These are phyloP conservation scores for Mirza zaza DNA, from an alignment of 2,113 vertebrate genomes.

Conservation along the genomic window DNA sequence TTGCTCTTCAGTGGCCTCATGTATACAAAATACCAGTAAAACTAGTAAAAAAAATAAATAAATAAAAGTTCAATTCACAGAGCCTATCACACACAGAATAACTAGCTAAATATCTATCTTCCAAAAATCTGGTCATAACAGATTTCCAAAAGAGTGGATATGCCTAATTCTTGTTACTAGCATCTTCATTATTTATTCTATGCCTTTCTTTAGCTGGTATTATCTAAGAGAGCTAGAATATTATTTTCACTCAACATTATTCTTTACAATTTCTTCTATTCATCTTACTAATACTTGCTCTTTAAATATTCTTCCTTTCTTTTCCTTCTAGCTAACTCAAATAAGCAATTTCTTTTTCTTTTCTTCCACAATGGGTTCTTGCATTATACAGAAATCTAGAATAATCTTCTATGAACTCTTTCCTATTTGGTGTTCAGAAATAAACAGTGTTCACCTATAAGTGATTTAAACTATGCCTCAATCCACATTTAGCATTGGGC, in stretches of 20 bases:
- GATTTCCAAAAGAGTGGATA: neutral
- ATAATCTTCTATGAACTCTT: neutral
- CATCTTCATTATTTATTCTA: neutral
- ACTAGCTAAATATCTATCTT: neutral
- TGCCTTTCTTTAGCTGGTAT: neutral
- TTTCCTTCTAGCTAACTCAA: neutral
- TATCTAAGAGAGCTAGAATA: neutral
- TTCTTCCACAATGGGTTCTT: neutral
- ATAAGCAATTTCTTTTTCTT: neutral
- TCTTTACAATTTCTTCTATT: neutral
- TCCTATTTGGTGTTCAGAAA: neutral
- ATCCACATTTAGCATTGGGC: neutral
- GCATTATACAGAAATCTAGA: neutral
- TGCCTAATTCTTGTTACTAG: neutral
- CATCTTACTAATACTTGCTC: neutral
- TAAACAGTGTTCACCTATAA: neutral
- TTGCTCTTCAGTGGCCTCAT: neutral
- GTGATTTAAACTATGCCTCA: neutral
- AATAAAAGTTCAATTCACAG: neutral
- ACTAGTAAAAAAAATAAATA: neutral
- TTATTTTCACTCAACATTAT: neutral
- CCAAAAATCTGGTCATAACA: neutral
- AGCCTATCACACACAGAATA: neutral
- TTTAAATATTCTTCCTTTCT: neutral
- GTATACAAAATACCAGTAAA: constrained; percentile 13